Evolutionary conservation across 1,140 invertebrate genomes (phyloP), one percentile per base, ranked within the genome.

Genomic region (Rhizoglyphus robini): DNA sequence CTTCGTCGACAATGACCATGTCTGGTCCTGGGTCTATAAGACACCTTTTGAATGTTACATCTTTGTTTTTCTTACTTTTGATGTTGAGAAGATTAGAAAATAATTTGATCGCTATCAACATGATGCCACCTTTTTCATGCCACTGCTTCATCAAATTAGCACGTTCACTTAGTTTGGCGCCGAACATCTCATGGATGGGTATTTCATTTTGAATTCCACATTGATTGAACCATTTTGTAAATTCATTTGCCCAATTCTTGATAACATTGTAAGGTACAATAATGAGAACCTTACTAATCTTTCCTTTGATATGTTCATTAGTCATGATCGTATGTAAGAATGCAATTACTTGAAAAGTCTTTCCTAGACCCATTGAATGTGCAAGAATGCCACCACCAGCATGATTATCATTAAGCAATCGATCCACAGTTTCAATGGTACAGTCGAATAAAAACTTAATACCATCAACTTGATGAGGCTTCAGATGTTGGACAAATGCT

Each of bases 401-500:
- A 63, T 82, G 81, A 29, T 81, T 80, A 32, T 31, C 23, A 20
- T 23, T 31, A 18, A n/a, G 84, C 1, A 85, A 78, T 38, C 83
- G 80, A 69, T 90, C 84, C 0, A 96, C 70, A 20, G 88, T 88
- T 75, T 98, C 95, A 72, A 90, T 90, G 71, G 88, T 90, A 38
- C 87, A 86, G 73, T 97, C 86, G 88, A 90, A 99, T 86, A 99
- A 90, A 73, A 99, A 99, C 75, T 94, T 88, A 0, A 98, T 85
- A 69, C 93, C 81, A 71, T 81, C 76, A 13, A 84, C 80, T 79
- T 95, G 91, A 83, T 99, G 96, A 3, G 90, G 90, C 76, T 97
- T 98, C 18, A 98, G 75, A 70, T 87, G 86, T 68, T 84, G 83
- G 0, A 93, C 84, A 1, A 98, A 76, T 46, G 83, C 82, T 66